Evolutionary conservation across 64 coral and sea anemone species (phyloP).

Genomic region (Stylophora pistillata): DNA sequence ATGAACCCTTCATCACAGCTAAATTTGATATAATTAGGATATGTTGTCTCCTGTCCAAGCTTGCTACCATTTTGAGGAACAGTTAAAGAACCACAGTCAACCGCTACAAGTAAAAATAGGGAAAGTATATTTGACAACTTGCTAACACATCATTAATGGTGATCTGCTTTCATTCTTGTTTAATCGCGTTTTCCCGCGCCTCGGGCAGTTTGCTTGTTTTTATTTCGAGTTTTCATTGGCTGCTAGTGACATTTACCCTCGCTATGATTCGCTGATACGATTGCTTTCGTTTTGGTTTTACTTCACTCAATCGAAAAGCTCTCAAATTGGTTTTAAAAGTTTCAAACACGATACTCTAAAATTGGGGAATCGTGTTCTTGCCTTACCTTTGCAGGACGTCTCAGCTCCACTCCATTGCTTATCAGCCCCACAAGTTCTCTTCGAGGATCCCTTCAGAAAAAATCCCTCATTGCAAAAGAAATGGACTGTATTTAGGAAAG

Average conservation of each 20-base stretch:
- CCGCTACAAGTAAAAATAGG: neutral
- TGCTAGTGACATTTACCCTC: too few relatives aligned
- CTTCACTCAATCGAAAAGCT: too few relatives aligned
- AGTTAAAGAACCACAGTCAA: slow-evolving; percentile 37
- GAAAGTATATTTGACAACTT: too few relatives aligned
- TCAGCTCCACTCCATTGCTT: slow-evolving; percentile 52
- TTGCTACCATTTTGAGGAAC: slow-evolving; percentile 35
- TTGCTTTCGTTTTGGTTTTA: too few relatives aligned
- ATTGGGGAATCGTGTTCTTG: neutral
- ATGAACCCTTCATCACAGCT: slow-evolving; percentile 51
- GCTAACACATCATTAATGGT: too few relatives aligned
- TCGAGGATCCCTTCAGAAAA: slow-evolving; percentile 35
- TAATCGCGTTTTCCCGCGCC: too few relatives aligned
- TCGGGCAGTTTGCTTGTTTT: too few relatives aligned
- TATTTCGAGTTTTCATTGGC: too few relatives aligned
- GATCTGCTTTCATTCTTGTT: too few relatives aligned
- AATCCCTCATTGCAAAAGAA: slow-evolving; percentile 55
- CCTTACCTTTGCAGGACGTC: slow-evolving; percentile 46
- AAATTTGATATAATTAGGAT: slow-evolving; percentile 46
- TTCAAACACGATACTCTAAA: too few relatives aligned
- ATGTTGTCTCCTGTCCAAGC: slow-evolving; percentile 25
- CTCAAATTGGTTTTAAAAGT: too few relatives aligned
- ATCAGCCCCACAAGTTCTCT: slow-evolving; percentile 49
- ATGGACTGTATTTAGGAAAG: neutral
- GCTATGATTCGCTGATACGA: too few relatives aligned